Evolutionary conservation across 2,113 vertebrate genomes (phyloP).

Genomic region (Chelonoidis abingdonii): DNA sequence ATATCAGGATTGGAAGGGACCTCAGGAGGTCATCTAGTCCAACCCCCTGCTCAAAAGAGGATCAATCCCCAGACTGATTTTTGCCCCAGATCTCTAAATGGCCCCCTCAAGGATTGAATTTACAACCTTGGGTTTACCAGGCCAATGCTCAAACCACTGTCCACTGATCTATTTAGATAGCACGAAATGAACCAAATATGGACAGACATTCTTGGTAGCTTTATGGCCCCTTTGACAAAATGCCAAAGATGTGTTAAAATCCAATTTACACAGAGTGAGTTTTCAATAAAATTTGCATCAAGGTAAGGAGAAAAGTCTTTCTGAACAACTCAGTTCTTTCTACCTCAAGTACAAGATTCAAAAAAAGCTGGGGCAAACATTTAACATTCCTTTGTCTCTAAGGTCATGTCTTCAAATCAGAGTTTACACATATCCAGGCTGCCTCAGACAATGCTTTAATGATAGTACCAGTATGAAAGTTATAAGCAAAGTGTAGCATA

Average conservation of each 20-base stretch:
- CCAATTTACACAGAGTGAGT: slow-evolving; percentile 26
- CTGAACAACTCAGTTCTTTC: no score
- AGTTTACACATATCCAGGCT: background rate
- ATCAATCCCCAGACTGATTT: no score
- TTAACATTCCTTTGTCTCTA: slow-evolving; percentile 37
- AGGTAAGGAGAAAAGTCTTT: background rate
- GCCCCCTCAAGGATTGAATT: no score
- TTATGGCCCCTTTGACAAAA: slow-evolving; percentile 28
- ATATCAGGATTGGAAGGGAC: no score
- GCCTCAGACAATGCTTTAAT: background rate
- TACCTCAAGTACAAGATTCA: background rate
- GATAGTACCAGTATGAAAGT: background rate
- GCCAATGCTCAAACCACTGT: background rate
- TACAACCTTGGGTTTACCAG: no score
- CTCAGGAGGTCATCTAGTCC: no score
- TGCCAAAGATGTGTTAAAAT: slow-evolving; percentile 10
- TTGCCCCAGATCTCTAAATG: no score
- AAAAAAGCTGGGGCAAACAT: background rate
- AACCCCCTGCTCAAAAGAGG: no score
- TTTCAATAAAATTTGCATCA: slow-evolving; percentile 47
- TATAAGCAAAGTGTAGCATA: background rate
- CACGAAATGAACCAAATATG: background rate
- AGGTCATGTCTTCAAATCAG: background rate
- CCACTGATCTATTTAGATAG: background rate
- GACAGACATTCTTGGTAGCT: background rate